Evolutionary conservation across 2,888 invertebrate genomes (phyloP).

Genomic region (Lithophane leautieri): DNA sequence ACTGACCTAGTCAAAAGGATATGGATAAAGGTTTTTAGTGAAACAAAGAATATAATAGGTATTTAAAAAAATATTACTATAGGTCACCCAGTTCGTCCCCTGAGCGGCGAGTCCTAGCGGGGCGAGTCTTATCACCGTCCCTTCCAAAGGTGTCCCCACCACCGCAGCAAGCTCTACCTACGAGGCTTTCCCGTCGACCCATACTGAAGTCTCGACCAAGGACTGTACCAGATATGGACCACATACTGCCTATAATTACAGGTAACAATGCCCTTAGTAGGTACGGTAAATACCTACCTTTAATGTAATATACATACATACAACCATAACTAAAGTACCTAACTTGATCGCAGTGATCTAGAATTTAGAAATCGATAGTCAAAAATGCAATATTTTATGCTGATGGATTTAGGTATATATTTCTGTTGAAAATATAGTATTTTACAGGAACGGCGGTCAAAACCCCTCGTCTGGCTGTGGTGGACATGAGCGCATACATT

Average conservation of each 20-base stretch:
- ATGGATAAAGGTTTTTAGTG: neutral
- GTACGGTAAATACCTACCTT: neutral
- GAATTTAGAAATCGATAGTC: neutral
- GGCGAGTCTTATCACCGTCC: slow-evolving; percentile 82
- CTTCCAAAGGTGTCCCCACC: slow-evolving; percentile 81
- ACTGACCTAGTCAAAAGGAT: neutral
- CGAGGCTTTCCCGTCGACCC: slow-evolving; percentile 76
- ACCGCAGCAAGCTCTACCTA: slow-evolving; percentile 77
- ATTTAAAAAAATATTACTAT: neutral
- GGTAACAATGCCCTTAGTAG: slow-evolving; percentile 62
- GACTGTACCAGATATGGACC: slow-evolving; percentile 74
- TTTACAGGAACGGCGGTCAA: slow-evolving; percentile 81
- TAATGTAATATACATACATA: neutral
- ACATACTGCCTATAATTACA: slow-evolving; percentile 80
- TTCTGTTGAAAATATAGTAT: neutral
- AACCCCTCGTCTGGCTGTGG: slow-evolving; percentile 83
- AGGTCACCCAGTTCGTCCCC: slow-evolving; percentile 86
- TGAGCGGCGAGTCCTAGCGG: slow-evolving; percentile 81
- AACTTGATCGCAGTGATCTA: neutral
- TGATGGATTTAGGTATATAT: neutral
- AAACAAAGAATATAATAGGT: neutral
- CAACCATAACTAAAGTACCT: neutral
- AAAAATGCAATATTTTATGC: neutral
- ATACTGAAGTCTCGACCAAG: slow-evolving; percentile 70
- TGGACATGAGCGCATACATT: slow-evolving; percentile 85